Percentiles rank a stretch among this genome's conserved stretches.
These are phyloP conservation scores for Eurytoma adleriae DNA, from an alignment of 2,888 invertebrate species.

Conservation along the genomic window DNA sequence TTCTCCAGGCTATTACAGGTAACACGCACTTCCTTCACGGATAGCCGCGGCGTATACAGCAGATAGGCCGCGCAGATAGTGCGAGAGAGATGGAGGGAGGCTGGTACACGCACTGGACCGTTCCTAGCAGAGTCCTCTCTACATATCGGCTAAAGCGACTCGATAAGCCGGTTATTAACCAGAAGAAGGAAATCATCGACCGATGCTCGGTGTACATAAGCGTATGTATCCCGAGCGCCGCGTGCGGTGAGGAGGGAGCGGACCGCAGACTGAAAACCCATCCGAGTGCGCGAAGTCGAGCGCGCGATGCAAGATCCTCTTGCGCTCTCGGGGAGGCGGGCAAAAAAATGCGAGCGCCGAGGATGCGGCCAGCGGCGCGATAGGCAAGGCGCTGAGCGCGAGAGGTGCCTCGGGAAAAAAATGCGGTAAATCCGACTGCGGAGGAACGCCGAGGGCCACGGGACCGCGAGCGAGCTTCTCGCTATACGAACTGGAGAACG, in stretches of 20 bases:
- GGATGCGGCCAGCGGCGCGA: constrained; percentile 2
- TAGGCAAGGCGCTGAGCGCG: not conserved
- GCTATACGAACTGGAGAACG: not conserved
- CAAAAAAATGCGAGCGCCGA: not conserved
- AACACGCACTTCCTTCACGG: constrained; percentile 57
- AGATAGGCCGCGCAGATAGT: constrained; percentile 45
- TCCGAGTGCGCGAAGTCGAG: constrained; percentile 14
- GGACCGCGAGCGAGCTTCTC: not conserved
- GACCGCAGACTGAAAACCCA: constrained; percentile 48
- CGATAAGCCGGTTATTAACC: constrained; percentile 61
- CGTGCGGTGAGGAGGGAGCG: constrained; percentile 19
- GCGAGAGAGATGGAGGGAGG: not conserved
- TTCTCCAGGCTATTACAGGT: constrained; percentile 53
- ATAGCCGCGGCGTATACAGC: constrained; percentile 37
- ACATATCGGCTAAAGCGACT: constrained; percentile 51
- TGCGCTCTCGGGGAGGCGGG: not conserved
- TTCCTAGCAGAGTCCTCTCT: not conserved
- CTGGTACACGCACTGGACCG: constrained; percentile 10
- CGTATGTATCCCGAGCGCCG: not conserved
- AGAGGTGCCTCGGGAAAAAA: not conserved
- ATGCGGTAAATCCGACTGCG: constrained; percentile 22
- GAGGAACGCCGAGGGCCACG: not conserved
- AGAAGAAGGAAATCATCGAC: constrained; percentile 57
- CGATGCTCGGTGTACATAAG: constrained; percentile 3
- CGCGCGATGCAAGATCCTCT: not conserved